Evolutionary conservation across 2,888 invertebrate species (phyloP).

Genomic region (Macrophya alboannulata): DNA sequence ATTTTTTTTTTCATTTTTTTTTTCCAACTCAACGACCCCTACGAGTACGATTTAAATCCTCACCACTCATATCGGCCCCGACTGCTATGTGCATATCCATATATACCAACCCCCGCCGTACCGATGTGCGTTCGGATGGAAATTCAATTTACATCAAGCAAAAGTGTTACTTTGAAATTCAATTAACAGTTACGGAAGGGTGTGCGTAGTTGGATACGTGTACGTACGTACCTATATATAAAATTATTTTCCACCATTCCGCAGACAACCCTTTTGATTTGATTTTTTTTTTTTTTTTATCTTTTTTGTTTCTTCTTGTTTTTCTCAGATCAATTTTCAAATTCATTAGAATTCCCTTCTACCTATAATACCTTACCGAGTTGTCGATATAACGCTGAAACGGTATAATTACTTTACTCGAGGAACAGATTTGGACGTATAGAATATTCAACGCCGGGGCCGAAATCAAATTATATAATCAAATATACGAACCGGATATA

Average conservation of each 20-base stretch:
- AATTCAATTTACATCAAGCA: constrained; percentile 48
- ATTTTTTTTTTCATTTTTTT: not conserved
- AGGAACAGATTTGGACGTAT: not conserved
- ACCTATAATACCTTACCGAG: too few relatives aligned
- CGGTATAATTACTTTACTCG: not conserved
- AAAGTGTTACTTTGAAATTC: constrained; percentile 47
- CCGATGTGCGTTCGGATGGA: constrained; percentile 35
- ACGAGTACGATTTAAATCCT: constrained; percentile 40
- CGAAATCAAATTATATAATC: not conserved
- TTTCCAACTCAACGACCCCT: not conserved
- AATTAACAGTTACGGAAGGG: constrained; percentile 35
- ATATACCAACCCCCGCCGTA: not conserved
- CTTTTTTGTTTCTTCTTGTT: too few relatives aligned
- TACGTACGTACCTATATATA: not conserved
- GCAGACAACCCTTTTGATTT: not conserved
- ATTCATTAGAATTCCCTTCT: too few relatives aligned
- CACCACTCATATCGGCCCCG: not conserved
- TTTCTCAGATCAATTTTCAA: too few relatives aligned
- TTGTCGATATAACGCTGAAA: too few relatives aligned
- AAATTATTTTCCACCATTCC: not conserved
- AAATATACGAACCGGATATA: not conserved
- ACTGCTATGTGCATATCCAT: not conserved
- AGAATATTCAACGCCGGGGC: not conserved
- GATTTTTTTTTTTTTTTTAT: not conserved
- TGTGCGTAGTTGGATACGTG: not conserved